Evolutionary conservation across 2,113 vertebrate species (phyloP).

Genomic region (Otocyon megalotis): DNA sequence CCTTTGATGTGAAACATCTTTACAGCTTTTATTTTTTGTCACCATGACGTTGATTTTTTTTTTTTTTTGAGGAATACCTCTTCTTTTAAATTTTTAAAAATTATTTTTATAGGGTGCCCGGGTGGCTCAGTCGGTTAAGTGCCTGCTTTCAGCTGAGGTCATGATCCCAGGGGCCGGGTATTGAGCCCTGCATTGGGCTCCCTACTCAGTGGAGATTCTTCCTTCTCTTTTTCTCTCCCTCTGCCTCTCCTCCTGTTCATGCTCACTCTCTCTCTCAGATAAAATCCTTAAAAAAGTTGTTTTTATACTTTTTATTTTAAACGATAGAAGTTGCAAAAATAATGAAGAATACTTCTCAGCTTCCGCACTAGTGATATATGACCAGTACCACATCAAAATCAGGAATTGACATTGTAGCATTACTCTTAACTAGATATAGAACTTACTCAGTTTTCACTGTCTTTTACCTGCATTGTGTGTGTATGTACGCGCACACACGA

Average conservation of each 20-base stretch:
- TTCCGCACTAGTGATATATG: neutral
- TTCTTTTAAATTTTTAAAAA: neutral
- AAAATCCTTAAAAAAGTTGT: neutral
- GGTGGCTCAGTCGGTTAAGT: no score
- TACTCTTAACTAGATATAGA: neutral
- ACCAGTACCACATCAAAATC: neutral
- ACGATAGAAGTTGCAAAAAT: neutral
- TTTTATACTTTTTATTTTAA: constrained; percentile 20
- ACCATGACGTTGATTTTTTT: neutral
- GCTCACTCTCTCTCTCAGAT: no score
- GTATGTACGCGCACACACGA: neutral
- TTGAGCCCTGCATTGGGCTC: no score
- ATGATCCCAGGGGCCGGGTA: no score
- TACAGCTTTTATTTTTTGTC: neutral
- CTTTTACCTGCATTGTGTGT: neutral
- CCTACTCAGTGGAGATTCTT: no score
- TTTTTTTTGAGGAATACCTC: neutral
- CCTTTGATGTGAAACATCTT: neutral
- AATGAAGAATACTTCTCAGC: neutral
- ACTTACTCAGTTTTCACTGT: neutral
- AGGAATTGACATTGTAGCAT: neutral
- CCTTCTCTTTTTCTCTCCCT: no score
- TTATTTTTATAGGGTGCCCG: neutral
- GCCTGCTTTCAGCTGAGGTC: no score
- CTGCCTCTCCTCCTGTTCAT: no score